A percentile compares a stretch with the other conserved stretches of the same genome.
phyloP scores from a whole-genome alignment of 35 echinoderm and acorn worm genomes.

The Apostichopus californicus region DNA sequence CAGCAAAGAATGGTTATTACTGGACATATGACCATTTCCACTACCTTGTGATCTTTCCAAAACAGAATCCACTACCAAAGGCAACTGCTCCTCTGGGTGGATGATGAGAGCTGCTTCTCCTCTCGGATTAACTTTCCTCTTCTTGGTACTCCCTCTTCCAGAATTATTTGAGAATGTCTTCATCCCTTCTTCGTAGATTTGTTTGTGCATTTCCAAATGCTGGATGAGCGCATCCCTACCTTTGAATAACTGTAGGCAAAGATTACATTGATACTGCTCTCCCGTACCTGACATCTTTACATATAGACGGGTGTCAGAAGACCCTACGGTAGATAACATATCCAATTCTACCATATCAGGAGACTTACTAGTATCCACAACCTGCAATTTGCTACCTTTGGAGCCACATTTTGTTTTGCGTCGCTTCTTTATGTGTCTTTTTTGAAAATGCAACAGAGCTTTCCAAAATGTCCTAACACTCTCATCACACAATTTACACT shows the following conservation, averaged over 20 bases:
- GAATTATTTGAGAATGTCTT: conserved; percentile 1
- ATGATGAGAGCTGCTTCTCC: background rate
- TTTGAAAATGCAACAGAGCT: background rate
- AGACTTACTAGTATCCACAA: background rate
- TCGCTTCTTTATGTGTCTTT: background rate
- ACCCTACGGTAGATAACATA: background rate
- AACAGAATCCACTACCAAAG: background rate
- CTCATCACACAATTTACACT: conserved; percentile 2
- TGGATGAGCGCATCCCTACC: background rate
- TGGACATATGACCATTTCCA: background rate
- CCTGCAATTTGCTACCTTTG: background rate
- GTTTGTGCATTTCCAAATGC: conserved; percentile 45
- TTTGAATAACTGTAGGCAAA: conserved; percentile 26
- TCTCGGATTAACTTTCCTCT: background rate
- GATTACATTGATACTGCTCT: conserved; percentile 41
- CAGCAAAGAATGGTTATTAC: background rate
- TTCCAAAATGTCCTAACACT: background rate
- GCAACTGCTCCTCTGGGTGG: too few species aligned
- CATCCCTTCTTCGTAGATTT: conserved; percentile 32
- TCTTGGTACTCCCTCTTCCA: background rate
- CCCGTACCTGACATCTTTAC: conserved; percentile 5
- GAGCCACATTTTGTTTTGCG: background rate
- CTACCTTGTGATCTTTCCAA: background rate
- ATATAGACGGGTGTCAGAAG: conserved; percentile 2
- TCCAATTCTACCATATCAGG: background rate